Evolutionary conservation across 2,113 vertebrate genomes (phyloP).

Genomic region (Hippocampus zosterae): DNA sequence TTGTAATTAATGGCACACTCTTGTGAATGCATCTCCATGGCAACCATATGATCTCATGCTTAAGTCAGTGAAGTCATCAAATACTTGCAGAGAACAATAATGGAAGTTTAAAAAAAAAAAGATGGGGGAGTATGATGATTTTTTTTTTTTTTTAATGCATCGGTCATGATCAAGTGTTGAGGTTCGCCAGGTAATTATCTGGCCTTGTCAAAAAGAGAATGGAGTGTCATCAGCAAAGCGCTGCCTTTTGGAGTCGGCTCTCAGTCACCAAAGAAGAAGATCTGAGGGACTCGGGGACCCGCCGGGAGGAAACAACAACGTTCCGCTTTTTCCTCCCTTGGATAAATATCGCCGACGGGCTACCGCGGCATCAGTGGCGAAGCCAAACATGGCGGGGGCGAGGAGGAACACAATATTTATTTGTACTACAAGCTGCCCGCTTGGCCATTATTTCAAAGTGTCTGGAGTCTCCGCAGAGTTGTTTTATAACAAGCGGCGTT

Average conservation of each 20-base stretch:
- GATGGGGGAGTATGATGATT: slow-evolving; percentile 4
- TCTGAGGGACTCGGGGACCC: slow-evolving; percentile 67
- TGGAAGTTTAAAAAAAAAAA: slow-evolving; percentile 46
- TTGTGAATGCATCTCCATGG: background rate
- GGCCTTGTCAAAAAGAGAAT: slow-evolving; percentile 74
- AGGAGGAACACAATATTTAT: slow-evolving; percentile 46
- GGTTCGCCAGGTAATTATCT: slow-evolving; percentile 72
- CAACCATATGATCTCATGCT: background rate
- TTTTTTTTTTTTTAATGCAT: slow-evolving; percentile 21
- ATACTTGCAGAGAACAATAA: slow-evolving; percentile 27
- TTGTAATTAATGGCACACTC: background rate
- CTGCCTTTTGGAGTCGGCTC: slow-evolving; percentile 68
- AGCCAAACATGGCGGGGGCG: slow-evolving; percentile 59
- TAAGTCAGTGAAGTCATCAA: slow-evolving; percentile 26
- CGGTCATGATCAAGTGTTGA: slow-evolving; percentile 65
- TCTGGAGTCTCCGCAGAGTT: slow-evolving; percentile 24
- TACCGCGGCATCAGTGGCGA: slow-evolving; percentile 20
- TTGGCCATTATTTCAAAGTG: slow-evolving; percentile 40
- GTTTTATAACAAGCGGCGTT: slow-evolving; percentile 34
- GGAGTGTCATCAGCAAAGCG: slow-evolving; percentile 70
- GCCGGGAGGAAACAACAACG: slow-evolving; percentile 66
- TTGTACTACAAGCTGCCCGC: slow-evolving; percentile 46
- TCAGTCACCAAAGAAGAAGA: slow-evolving; percentile 71
- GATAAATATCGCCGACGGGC: slow-evolving; percentile 64
- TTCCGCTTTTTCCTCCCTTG: slow-evolving; percentile 49